Conservation (phyloP, 64 coral and sea anemone genomes). For the Montipora capricornis region DNA sequence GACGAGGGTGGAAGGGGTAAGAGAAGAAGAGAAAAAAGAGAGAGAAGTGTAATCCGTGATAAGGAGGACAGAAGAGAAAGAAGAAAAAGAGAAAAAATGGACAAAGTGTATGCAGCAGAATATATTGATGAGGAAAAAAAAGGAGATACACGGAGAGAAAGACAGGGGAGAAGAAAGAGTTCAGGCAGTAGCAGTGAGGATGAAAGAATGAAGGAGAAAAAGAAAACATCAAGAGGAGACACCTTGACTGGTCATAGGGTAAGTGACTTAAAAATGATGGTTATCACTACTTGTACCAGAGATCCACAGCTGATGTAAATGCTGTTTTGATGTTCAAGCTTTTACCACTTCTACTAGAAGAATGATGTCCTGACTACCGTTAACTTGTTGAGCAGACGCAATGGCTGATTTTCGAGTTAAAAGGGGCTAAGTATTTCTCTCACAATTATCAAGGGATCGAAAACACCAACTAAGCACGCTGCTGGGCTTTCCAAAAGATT, state of each 20-base stretch:
- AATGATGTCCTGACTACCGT: too few species aligned
- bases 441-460: too few species aligned
- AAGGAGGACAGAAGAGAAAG: conserved; percentile 7
- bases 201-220: background rate
- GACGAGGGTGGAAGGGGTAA: conserved; percentile 12
- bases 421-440: too few species aligned
- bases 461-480: too few species aligned
- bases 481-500: too few species aligned
- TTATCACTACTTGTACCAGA: too few species aligned
- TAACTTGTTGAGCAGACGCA: too few species aligned
- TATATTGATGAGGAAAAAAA: background rate
- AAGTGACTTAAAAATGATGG: background rate
- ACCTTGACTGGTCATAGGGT: conserved; percentile 7
- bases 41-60: conserved; percentile 1
- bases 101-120: background rate
- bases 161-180: background rate
- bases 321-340: too few species aligned
- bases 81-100: background rate
- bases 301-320: too few species aligned
- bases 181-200: conserved; percentile 18
- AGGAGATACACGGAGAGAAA: conserved; percentile 26
- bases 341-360: too few species aligned
- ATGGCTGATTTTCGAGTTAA: too few species aligned
- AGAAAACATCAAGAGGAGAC: background rate
- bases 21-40: background rate